These are phyloP conservation scores for Heterohyrax brucei DNA, from an alignment of 2,797 vertebrate genomes.

Conservation along the genomic window DNA sequence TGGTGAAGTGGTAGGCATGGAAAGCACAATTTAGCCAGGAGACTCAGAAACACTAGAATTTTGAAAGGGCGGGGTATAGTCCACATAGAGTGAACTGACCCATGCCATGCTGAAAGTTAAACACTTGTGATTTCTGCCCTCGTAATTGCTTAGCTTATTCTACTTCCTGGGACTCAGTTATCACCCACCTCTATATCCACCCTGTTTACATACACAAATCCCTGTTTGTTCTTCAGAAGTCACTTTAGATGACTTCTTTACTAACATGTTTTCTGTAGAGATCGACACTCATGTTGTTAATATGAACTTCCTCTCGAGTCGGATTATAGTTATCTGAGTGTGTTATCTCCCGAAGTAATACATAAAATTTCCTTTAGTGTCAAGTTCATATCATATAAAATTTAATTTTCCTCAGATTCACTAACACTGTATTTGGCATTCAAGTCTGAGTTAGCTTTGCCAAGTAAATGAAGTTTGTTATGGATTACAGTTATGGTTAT, in stretches of 20 bases:
- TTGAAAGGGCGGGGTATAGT: neutral
- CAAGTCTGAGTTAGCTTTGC: neutral
- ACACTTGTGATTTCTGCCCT: neutral
- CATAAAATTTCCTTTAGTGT: neutral
- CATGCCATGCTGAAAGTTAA: neutral
- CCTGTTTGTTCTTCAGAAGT: neutral
- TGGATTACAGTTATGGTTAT: neutral
- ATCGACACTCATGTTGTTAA: neutral
- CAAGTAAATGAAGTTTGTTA: neutral
- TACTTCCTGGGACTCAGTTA: neutral
- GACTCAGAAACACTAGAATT: neutral
- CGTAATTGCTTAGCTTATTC: neutral
- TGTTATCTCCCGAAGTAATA: neutral
- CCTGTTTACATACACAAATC: neutral
- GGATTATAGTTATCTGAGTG: neutral
- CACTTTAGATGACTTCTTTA: neutral
- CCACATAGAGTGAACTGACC: neutral
- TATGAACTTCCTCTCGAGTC: neutral
- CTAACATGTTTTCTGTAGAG: neutral
- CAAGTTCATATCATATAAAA: neutral
- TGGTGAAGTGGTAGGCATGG: neutral
- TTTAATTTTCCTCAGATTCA: neutral
- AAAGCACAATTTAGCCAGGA: neutral
- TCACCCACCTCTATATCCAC: rapidly evolving
- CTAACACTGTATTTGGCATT: neutral